Evolutionary conservation across 2,797 vertebrate species (phyloP).

Genomic region (Todus mexicanus): DNA sequence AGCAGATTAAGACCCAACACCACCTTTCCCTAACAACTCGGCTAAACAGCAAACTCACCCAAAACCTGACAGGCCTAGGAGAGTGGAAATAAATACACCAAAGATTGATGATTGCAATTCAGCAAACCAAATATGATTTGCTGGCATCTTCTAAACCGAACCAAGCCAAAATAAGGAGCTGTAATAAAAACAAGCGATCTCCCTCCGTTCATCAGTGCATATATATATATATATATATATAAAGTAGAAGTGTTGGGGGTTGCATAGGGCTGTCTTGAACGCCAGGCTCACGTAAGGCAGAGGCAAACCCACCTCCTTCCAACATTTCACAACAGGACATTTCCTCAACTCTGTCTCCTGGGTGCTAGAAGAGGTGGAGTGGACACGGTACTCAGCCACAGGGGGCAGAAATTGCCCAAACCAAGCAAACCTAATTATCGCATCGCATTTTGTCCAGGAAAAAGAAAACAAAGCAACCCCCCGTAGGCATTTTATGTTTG

Average conservation of each 20-base stretch:
- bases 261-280: not conserved
- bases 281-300: not conserved
- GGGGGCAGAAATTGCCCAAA: not conserved
- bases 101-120: not conserved
- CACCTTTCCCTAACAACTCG: not conserved
- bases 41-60: not conserved
- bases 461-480: not conserved
- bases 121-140: not conserved
- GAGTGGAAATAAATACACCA: accelerated
- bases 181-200: not conserved
- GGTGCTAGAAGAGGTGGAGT: not conserved
- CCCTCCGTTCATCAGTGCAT: not conserved
- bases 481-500: not conserved
- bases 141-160: not conserved
- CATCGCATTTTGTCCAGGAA: not conserved
- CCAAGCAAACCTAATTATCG: not conserved
- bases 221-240: not conserved
- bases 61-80: not conserved
- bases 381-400: not conserved
- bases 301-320: not conserved
- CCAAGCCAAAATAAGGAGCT: not conserved
- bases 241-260: not conserved
- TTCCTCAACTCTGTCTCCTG: not conserved
- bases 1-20: not conserved
- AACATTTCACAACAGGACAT: not conserved